Evolutionary conservation across 2,888 invertebrate genomes (phyloP).

Genomic region (Troides helena): DNA sequence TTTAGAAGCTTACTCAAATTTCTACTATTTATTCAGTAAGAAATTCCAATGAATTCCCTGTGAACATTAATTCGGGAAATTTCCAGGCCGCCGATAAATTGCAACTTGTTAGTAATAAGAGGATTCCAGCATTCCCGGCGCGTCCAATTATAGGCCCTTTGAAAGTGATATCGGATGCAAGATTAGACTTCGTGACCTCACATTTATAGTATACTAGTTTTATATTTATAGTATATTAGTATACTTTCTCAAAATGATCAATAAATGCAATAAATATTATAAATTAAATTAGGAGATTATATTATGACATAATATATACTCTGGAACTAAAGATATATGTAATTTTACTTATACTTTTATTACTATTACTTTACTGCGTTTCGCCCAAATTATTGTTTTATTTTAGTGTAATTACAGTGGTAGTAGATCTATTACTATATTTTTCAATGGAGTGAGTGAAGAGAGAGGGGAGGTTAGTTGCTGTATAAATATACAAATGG

Average conservation of each 20-base stretch:
- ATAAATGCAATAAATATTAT: neutral
- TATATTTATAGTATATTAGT: neutral
- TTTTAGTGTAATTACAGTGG: too few species aligned
- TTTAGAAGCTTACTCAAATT: too few species aligned
- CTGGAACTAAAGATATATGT: too few species aligned
- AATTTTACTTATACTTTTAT: too few species aligned
- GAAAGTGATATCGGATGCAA: slow-evolving; percentile 30
- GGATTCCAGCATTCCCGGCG: slow-evolving; percentile 43
- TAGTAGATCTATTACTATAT: too few species aligned
- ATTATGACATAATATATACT: too few species aligned
- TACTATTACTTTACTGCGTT: too few species aligned
- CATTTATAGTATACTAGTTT: neutral
- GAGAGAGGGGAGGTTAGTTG: too few species aligned
- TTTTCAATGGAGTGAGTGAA: too few species aligned
- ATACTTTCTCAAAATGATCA: neutral
- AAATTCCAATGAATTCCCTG: slow-evolving; percentile 1
- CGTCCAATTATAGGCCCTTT: slow-evolving; percentile 56
- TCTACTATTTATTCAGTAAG: neutral
- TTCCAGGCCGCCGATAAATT: slow-evolving; percentile 21
- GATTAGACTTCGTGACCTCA: slow-evolving; percentile 2
- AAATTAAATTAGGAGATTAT: too few species aligned
- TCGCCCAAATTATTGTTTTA: too few species aligned
- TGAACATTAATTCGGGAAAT: neutral
- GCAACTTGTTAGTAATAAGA: slow-evolving; percentile 25
- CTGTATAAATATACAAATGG: too few species aligned